Base-by-base conservation (phyloP, 1,140 invertebrate species). In the Magallana angulata region DNA sequence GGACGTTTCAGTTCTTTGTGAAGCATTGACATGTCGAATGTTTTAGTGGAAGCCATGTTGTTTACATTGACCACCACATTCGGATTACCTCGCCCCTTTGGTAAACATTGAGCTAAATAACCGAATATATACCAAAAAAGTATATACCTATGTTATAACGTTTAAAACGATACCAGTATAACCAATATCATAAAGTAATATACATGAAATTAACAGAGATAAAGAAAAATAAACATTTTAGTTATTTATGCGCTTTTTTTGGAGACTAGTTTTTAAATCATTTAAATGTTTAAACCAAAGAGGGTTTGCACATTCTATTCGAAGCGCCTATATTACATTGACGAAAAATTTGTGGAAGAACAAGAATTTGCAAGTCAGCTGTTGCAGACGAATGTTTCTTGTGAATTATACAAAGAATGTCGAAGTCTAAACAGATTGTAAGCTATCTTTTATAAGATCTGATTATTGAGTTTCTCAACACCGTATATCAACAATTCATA, bases 31-130 rank as follows among this genome's bases (percentile, higher is more conserved):
- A 91, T 60, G 57, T 91, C 87, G 18, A 91, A 56, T 58, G 83
- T 88, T 12, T 89, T 90, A 5, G 89, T 48, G 30, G 92, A 81
- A 56, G 91, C 92, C 92, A 92, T 92, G 85, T 92, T 92, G 92
- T 92, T 92, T 92, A 92, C 89, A 89, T 88, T 80, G 59, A 59
- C 71, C 86, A 16, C 84, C 80, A 83, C 36, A 48, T 48, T 48
- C 36, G 36, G 36, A 48, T 48, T 48, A 4, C 36, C 36, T 48
- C 36, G 36, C 36, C 36, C 36, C 36, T 48, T 48, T 48, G 36
- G 3, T 48, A 48, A 48, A 48, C 36, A 48, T 48, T 48, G 0
- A 48, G 36, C 3, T 48, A 48, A 48, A 48, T 48, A 48, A 48
- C 36, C 36, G 36, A 48, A 48, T 48, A 48, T 4, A 2, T 2